Base-by-base conservation (phyloP, 35 echinoderm and acorn worm species). In the Lytechinus pictus region DNA sequence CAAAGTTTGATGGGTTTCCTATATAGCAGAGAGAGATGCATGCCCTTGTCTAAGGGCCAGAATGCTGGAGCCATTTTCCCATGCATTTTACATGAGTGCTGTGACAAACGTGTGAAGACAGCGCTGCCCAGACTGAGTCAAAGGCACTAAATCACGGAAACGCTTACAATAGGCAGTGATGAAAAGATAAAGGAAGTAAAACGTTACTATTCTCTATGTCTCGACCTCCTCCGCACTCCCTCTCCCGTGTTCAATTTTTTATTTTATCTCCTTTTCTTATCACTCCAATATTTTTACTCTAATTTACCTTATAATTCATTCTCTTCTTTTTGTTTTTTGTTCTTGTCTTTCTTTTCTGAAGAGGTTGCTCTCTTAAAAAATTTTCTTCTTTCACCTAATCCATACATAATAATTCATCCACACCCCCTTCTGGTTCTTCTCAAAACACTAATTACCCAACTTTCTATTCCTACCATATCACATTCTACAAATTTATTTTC, bases 131-230 rank as follows among this genome's bases (percentile, higher is more conserved):
- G 7, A 52, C 88, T 9, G 13, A 90, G 88, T 90, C 88, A 54
- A 90, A 44, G 28, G 88, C 88, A 54, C 88, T 90, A 90, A 90
- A 90, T 90, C 88, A 90, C 88, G 52, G 52, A 90, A 90, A 90
- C 27, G 52, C 88, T 52, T 54, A 79, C 66, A 79, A 79, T 79
- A 79, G 13, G 61, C 61, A 19, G 66, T 24, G 19, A 79, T 16
- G 14, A 79, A 79, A 24, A 79, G 4, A 7, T 79, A 3, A 6
- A 79, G 21, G 21, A 24, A 79, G 21, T 79, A 24, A 14, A 21
- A 16, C 2, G 21, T 5, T 79, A 4, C 66, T 79, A 79, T 14
- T 79, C 66, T 79, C 66, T 79, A 79, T 79, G 66, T 79, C 66
- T 79, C 66, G 8, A 6, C 16, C n/a, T 79, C 21, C 19, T 79